Evolutionary conservation across 2,888 invertebrate genomes (phyloP), one percentile per base, ranked within the genome.

Genomic region (Meganola albula): DNA sequence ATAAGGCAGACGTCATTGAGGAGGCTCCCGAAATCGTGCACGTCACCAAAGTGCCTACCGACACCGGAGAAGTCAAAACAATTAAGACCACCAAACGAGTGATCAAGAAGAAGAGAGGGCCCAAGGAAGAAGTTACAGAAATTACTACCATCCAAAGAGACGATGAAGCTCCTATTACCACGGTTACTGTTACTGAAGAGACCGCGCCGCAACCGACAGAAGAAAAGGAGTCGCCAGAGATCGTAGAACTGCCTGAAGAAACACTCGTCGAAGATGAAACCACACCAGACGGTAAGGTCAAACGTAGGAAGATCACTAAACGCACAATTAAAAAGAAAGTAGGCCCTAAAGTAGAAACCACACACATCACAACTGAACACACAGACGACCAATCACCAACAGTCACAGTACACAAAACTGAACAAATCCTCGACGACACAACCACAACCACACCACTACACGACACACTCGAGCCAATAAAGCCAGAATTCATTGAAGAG

Each of bases 101-200:
- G 2, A 58, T 67, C 10, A 64, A 58, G 36, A 82, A 77, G 44
- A 68, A 63, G 20, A 63, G 67, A 35, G 70, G 75, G 5, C 63
- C 50, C 0, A 50, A 46, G 25, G 35, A 49, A 50, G 68, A 58
- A 64, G 74, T 72, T 42, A 83, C 59, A 50, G 71, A 64, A 68
- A 79, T 76, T 53, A 74, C 72, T 46, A 70, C 60, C 52, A 48
- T 67, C 43, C 68, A 37, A 57, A 74, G 63, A 49, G 58, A 78
- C 60, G 78, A 75, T 36, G 64, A 75, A 44, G 37, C 53, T 23
- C 61, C 62, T 2, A 54, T 58, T 42, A 63, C 61, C 1, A 62
- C 35, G 1, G 35, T 36, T 3, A 23, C 23, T 1, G 31, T 36
- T 1, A 27, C 31, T 1, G 31, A 36, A 31, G 31, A 31, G 4